These are phyloP conservation scores for Callitettix versicolor DNA, from an alignment of 1,140 invertebrate genomes.

Conservation along the genomic window DNA sequence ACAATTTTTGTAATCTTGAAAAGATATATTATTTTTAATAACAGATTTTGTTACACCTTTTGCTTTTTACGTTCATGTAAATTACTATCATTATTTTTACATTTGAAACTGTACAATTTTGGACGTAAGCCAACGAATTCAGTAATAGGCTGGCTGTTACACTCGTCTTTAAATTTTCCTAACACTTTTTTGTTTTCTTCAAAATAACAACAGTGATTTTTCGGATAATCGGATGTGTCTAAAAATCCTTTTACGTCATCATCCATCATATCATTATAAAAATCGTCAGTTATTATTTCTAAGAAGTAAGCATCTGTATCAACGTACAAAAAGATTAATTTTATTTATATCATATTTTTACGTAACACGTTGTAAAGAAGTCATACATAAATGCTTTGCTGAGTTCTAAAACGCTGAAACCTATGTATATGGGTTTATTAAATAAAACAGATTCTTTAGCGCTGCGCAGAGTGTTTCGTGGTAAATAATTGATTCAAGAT, in stretches of 20 bases:
- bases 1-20: slow-evolving; percentile 17
- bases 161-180: slow-evolving; percentile 41
- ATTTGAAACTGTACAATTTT: slow-evolving; percentile 34
- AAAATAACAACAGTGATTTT: slow-evolving; percentile 14
- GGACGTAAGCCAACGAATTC: slow-evolving; percentile 34
- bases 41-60: slow-evolving; percentile 25
- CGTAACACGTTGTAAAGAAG: slow-evolving; percentile 16
- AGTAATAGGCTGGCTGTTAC: slow-evolving; percentile 29
- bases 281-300: slow-evolving; percentile 22
- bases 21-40: slow-evolving; percentile 17
- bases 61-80: slow-evolving; percentile 18
- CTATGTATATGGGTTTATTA: slow-evolving; percentile 18
- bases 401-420: slow-evolving; percentile 17
- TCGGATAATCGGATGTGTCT: slow-evolving; percentile 22
- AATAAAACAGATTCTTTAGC: slow-evolving; percentile 9
- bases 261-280: slow-evolving; percentile 18
- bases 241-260: slow-evolving; percentile 10
- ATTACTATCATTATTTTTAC: slow-evolving; percentile 18
- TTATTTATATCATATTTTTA: slow-evolving; percentile 9
- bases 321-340: slow-evolving; percentile 29
- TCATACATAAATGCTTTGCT: slow-evolving; percentile 21
- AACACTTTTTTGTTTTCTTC: slow-evolving; percentile 33
- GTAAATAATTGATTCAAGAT: slow-evolving; percentile 16
- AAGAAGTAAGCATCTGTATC: slow-evolving; percentile 35
- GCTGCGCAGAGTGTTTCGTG: slow-evolving; percentile 14